A percentile compares a stretch with the other conserved stretches of the same genome.
Evolutionary conservation across 1,140 invertebrate genomes (phyloP).

Genomic region (Dryas iulia): DNA sequence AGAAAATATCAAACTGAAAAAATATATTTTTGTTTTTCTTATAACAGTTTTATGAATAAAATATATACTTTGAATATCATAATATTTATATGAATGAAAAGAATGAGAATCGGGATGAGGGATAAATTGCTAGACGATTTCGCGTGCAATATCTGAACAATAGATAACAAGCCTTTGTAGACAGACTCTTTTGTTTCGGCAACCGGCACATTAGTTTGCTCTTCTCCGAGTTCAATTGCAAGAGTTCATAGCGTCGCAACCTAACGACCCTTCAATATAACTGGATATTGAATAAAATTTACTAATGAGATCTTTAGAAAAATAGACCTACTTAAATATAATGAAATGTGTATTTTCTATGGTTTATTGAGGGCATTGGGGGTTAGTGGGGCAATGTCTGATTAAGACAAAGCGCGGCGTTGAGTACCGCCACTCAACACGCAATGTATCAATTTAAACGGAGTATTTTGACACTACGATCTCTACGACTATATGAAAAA

Average conservation of each 20-base stretch:
- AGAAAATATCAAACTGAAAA: too few relatives aligned
- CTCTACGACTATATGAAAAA: too few relatives aligned
- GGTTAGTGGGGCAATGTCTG: too few relatives aligned
- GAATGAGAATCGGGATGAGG: not conserved
- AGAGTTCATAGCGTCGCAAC: constrained; percentile 5
- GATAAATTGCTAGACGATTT: constrained; percentile 16
- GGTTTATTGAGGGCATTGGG: too few relatives aligned
- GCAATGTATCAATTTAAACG: too few relatives aligned
- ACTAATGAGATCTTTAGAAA: not conserved
- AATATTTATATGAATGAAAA: not conserved
- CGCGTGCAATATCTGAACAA: constrained; percentile 11
- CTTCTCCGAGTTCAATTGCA: constrained; percentile 10
- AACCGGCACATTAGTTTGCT: constrained; percentile 6
- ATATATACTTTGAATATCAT: not conserved
- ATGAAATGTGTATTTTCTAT: too few relatives aligned
- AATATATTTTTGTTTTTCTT: too few relatives aligned
- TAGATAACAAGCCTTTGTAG: constrained; percentile 17
- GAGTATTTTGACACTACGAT: too few relatives aligned
- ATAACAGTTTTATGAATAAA: too few relatives aligned
- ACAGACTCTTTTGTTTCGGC: constrained; percentile 18
- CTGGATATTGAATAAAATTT: not conserved
- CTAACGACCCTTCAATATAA: not conserved
- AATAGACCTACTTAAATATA: too few relatives aligned
- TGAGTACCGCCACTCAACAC: too few relatives aligned
- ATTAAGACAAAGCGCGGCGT: too few relatives aligned